These are phyloP conservation scores for Spea hammondii DNA, from an alignment of 2,797 vertebrate genomes.

Conservation along the genomic window DNA sequence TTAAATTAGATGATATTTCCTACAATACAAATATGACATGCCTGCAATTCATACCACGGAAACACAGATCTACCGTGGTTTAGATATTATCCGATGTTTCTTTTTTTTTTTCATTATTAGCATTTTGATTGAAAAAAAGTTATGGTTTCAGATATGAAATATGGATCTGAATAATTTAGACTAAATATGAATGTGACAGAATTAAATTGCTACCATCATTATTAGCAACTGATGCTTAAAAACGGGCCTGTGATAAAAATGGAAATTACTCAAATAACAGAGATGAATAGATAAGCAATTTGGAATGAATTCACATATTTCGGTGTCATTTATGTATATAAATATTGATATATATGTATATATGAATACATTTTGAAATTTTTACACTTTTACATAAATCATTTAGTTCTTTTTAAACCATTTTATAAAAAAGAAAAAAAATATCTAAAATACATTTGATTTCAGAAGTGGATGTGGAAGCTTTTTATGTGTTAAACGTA, in stretches of 20 bases:
- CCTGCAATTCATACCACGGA: no score
- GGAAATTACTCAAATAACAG: conserved; percentile 28
- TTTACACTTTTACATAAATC: conserved; percentile 21
- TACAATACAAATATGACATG: not conserved
- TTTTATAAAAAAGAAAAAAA: no score
- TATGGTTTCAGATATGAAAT: conserved; percentile 18
- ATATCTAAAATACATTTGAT: no score
- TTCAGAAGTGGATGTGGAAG: no score
- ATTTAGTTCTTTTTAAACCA: not conserved
- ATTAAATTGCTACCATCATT: conserved; percentile 29
- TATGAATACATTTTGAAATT: conserved; percentile 11
- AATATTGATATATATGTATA: conserved; percentile 8
- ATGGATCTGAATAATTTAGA: conserved; percentile 30
- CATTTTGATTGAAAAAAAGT: conserved; percentile 40
- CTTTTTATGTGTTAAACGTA: no score
- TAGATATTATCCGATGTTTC: conserved; percentile 22
- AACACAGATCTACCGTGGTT: conserved; percentile 4
- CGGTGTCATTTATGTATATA: conserved; percentile 26
- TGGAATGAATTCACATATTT: conserved; percentile 22
- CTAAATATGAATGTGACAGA: conserved; percentile 28
- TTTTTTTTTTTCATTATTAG: conserved; percentile 12
- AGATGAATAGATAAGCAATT: conserved; percentile 37
- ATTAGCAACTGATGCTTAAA: conserved; percentile 2
- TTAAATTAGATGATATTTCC: conserved; percentile 20
- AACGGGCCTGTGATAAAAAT: conserved; percentile 26